Conservation (phyloP, 2,797 vertebrate genomes). For the Miichthys miiuy region DNA sequence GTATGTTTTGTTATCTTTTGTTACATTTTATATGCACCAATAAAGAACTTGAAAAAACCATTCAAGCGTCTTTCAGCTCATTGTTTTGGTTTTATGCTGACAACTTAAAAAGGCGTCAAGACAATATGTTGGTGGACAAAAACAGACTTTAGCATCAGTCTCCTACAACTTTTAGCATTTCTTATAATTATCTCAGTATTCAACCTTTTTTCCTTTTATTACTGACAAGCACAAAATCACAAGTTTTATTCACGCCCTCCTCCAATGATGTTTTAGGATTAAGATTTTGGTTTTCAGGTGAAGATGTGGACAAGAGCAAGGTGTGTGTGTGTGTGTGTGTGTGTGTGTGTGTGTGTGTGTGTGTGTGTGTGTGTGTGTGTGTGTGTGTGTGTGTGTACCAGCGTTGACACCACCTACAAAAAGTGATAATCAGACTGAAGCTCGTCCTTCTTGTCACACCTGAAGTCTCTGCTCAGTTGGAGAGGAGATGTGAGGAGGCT, state of each 20-base stretch:
- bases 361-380: conserved; percentile 11
- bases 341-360: not conserved
- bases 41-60: too few relatives aligned
- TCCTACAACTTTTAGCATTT: too few relatives aligned
- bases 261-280: not conserved
- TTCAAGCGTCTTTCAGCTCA: not conserved
- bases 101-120: not conserved
- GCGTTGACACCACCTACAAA: not conserved
- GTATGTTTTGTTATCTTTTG: too few relatives aligned
- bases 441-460: not conserved
- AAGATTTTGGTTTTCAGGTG: not conserved
- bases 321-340: not conserved
- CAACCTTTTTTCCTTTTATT: not conserved
- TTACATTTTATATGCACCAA: too few relatives aligned
- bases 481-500: conserved; percentile 3
- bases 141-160: too few relatives aligned
- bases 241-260: not conserved
- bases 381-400: not conserved
- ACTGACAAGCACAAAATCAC: not conserved
- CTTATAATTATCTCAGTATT: too few relatives aligned
- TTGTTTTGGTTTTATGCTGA: not conserved
- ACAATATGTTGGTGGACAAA: too few relatives aligned
- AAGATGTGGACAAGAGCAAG: too few relatives aligned
- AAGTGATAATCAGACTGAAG: conserved; percentile 2
- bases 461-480: not conserved